A percentile compares a stretch with the other conserved stretches of the same genome.
Conservation (phyloP, 2,113 vertebrate genomes). For the Oceanites oceanicus region DNA sequence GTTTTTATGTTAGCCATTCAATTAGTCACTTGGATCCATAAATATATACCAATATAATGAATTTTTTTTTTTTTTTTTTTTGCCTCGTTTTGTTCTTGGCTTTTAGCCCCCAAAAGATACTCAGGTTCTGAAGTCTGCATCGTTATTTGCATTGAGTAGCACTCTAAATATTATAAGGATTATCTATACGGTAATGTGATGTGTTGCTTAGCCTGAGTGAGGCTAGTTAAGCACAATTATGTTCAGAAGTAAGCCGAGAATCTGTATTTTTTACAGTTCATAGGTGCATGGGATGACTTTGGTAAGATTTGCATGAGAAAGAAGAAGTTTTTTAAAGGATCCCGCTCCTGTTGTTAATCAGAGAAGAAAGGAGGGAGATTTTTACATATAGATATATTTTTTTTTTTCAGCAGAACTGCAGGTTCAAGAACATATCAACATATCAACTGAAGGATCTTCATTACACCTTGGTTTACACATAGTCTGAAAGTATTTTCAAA, state of each 20-base stretch:
- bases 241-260: neutral
- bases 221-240: neutral
- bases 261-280: neutral
- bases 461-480: neutral
- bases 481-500: neutral
- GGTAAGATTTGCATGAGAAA: neutral
- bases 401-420: neutral
- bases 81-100: neutral
- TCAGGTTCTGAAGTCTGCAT: neutral
- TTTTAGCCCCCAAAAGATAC: neutral
- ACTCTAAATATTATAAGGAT: neutral
- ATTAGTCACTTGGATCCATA: constrained; percentile 41
- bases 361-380: neutral
- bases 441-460: neutral
- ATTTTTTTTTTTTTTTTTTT: neutral
- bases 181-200: neutral
- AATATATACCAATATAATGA: neutral
- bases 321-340: neutral
- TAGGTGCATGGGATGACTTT: neutral
- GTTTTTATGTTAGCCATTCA: constrained; percentile 56
- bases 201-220: neutral
- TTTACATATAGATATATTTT: no score
- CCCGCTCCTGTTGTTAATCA: fast-evolving
- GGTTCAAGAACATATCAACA: neutral
- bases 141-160: neutral